Evolutionary conservation across 2,888 invertebrate species (phyloP).

Genomic region (Netelia inedita): DNA sequence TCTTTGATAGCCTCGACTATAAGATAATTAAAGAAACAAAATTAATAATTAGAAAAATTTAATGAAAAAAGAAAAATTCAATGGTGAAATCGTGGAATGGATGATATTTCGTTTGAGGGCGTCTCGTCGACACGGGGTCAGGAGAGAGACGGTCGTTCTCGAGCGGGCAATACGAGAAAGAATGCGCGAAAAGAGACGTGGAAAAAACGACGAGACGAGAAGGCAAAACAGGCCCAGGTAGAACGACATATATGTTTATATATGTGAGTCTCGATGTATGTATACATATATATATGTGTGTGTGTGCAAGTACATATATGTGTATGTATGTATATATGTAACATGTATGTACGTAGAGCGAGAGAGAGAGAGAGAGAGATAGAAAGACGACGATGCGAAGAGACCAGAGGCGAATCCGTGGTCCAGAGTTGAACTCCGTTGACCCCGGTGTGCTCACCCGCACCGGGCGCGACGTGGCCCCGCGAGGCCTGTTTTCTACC

Average conservation of each 20-base stretch:
- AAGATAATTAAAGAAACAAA: constrained; percentile 36
- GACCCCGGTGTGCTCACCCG: constrained; percentile 82
- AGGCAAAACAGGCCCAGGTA: constrained; percentile 29
- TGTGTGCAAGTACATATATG: too few species aligned
- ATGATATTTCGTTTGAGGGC: constrained; percentile 58
- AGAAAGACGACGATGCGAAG: constrained; percentile 64
- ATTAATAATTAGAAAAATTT: constrained; percentile 8
- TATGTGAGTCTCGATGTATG: not conserved
- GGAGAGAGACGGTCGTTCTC: constrained; percentile 69
- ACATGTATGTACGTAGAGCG: not conserved
- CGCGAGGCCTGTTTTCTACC: constrained; percentile 72
- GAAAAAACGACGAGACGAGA: constrained; percentile 25
- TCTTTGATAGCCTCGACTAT: constrained; percentile 11
- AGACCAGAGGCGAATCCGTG: constrained; percentile 74
- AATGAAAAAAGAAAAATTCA: not conserved
- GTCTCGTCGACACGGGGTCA: constrained; percentile 62
- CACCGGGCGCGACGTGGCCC: constrained; percentile 72
- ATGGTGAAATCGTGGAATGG: constrained; percentile 15
- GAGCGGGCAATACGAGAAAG: constrained; percentile 70
- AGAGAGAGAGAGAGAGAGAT: constrained; percentile 22
- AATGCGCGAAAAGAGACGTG: constrained; percentile 46
- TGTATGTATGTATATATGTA: constrained; percentile 4
- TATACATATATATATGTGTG: constrained; percentile 19
- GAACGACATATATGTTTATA: constrained; percentile 1
- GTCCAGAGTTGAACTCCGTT: constrained; percentile 80